Conservation (phyloP, 2,797 vertebrate genomes). For the Tapirus indicus region DNA sequence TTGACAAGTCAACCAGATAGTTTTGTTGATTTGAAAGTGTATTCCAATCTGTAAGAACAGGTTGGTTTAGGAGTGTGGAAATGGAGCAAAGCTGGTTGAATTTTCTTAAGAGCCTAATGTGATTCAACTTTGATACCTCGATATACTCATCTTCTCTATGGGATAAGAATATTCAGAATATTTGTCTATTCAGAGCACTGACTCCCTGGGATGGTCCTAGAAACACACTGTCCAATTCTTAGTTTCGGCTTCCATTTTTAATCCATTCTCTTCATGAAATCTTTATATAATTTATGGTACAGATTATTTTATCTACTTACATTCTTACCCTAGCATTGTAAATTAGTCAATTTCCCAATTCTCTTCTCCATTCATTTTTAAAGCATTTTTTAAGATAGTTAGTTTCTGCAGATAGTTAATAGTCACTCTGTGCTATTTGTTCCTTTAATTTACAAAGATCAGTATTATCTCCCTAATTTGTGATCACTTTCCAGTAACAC, state of each 20-base stretch:
- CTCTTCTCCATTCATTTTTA: neutral
- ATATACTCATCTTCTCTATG: neutral
- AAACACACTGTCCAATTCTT: neutral
- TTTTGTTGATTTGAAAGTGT: neutral
- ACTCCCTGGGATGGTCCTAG: neutral
- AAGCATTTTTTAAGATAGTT: neutral
- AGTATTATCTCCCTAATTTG: neutral
- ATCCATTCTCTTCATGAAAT: neutral
- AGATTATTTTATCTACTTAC: neutral
- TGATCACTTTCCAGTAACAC: neutral
- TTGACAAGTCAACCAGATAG: neutral
- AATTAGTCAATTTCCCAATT: neutral
- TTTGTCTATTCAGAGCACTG: neutral
- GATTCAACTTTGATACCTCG: neutral
- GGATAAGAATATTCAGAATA: neutral
- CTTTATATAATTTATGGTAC: neutral
- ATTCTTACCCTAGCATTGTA: neutral
- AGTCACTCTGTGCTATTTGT: neutral
- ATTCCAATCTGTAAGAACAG: neutral
- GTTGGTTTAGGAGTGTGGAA: neutral
- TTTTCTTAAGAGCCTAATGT: neutral
- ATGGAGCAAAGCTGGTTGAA: neutral
- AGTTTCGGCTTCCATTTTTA: conserved; percentile 24
- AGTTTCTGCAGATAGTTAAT: neutral
- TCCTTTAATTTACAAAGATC: conserved; percentile 12